These are phyloP conservation scores for Sesia apiformis DNA, from an alignment of 2,888 invertebrate genomes.

Conservation along the genomic window DNA sequence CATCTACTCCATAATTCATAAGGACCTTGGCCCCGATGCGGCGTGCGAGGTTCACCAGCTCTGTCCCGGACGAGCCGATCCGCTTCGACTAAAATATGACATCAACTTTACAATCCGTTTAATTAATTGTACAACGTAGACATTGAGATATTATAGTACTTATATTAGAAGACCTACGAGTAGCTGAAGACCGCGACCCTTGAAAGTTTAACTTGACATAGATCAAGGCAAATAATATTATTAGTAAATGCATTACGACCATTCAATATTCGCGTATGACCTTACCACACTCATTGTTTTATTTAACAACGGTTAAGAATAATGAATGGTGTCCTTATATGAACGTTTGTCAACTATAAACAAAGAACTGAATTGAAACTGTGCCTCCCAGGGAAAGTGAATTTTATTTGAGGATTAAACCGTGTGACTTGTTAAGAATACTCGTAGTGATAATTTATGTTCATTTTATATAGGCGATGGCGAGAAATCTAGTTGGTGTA, in stretches of 20 bases:
- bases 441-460: too few species aligned
- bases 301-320: constrained; percentile 57
- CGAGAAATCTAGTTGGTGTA: too few species aligned
- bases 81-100: not conserved
- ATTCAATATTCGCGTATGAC: constrained; percentile 39
- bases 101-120: not conserved
- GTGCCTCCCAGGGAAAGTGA: constrained; percentile 8
- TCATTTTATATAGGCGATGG: too few species aligned
- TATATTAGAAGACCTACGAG: too few species aligned
- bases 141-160: too few species aligned
- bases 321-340: constrained; percentile 56
- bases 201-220: constrained; percentile 19
- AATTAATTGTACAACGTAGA: not conserved
- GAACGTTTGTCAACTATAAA: constrained; percentile 44
- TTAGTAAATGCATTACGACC: constrained; percentile 33
- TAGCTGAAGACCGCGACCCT: not conserved
- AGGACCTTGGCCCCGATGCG: constrained; percentile 65
- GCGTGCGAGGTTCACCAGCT: constrained; percentile 26
- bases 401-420: too few species aligned
- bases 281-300: constrained; percentile 55
- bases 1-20: constrained; percentile 71
- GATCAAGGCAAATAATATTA: constrained; percentile 41
- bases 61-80: constrained; percentile 2
- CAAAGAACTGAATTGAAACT: constrained; percentile 35
- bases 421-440: too few species aligned